Base-by-base conservation (phyloP, 2,797 vertebrate species). In the Diceros bicornis region DNA sequence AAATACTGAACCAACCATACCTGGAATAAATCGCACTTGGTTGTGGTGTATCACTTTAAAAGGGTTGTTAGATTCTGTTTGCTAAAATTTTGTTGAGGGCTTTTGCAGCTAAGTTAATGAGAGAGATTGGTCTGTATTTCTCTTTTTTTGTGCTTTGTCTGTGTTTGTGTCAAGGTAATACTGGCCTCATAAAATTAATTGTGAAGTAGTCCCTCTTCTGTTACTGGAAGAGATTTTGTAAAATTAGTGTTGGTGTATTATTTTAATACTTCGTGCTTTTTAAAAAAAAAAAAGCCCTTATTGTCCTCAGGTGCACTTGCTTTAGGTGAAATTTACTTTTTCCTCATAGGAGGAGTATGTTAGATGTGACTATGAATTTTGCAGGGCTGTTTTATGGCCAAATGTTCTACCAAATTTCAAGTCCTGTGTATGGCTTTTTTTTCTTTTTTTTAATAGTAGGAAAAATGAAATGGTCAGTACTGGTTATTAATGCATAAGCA, bases 71-170 rank as follows among this genome's bases (percentile, higher is more conserved):
- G 34, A 75, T 96, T 91, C 5, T 79, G 2, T 81, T 78, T 87
- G 37, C 27, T 88, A 62, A 96, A 95, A 66, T 97, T 86, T 95
- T 88, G 37, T 93, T 69, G 64, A 83, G 71, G 78, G 95, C 32
- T 89, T 92, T 81, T 81, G 16, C 8, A 81, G 71, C 34, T 59
- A 84, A 88, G 16, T 68, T 94, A 77, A 69, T 91, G 68, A 83
- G 64, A 79, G 17, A 68, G 37, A 59, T 1, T 20, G 25, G 21
- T 72, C 14, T 57, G 0, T 94, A 34, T 79, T 85, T 82, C 59
- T 47, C 6, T 72, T 93, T 79, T 17, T 66, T 11, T 79, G 16
- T 79, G 86, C 72, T 69, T 88, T 79, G 27, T 52, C 32, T 71
- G 20, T 12, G 64, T 91, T 82, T 77, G 27, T 94, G 66, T 89